Base-by-base conservation (phyloP, 2,113 vertebrate species). In the Pithys albifrons region DNA sequence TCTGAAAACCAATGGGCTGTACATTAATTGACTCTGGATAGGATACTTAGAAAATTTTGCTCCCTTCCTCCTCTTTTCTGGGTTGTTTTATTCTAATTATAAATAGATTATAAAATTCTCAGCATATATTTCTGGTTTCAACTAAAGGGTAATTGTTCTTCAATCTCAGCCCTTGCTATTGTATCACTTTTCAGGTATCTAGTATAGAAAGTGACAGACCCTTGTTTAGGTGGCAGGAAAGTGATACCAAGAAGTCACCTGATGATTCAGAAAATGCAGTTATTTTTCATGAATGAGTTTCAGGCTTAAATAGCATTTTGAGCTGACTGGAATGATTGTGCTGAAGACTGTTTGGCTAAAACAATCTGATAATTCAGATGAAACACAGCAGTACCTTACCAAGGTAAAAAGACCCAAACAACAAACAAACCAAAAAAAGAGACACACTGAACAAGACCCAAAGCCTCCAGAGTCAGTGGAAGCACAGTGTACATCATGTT, bases 171-270 rank as follows among this genome's bases (percentile, higher is more conserved):
- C 10, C 37, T 88, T 9, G 1, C 10, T 71, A n/a, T 3, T 20
- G 18, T 10, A 77, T 19, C 49, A 43, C 51, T 65, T 92, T 66
- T 70, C 43, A 73, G 49, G 19, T 31, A 85, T n/a, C 37, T 14
- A n/a, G 28, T 61, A 54, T 0, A 89, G 62, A 72, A 92, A 89
- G 65, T 20, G 19, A 27, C 54, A 80, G 46, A 69, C 13, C 3
- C 12, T 62, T 80, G 13, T 41, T 72, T 61, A 78, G 58, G 52
- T 18, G n/a, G 66, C n/a, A 28, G 41, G 58, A 79, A 61, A 59
- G 9, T 10, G 20, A 13, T 46, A 90, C 8, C 48, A 77, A 77
- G 46, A 69, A 79, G 25, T 35, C 67, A 51, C 0, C 0, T 14
- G 41, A 48, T 29, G 8, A 64, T 90, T 74, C 51, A 74, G 78